Conservation (phyloP, 2,888 invertebrate species). For the Lissonota sp. region DNA sequence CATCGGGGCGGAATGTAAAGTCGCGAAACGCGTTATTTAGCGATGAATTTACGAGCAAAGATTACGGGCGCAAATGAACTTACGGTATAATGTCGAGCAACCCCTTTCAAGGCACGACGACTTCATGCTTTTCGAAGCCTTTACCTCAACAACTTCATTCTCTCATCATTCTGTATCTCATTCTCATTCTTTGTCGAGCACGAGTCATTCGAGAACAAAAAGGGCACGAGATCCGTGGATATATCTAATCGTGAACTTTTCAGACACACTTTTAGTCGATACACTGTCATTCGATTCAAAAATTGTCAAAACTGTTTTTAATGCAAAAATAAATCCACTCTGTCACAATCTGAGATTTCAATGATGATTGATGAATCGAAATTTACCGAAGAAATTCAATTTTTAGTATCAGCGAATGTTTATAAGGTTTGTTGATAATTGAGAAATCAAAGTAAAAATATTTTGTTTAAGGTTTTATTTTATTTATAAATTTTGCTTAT, state of each 20-base stretch:
- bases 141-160: conserved; percentile 25
- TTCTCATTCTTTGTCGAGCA: background rate
- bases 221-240: background rate
- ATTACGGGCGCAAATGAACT: conserved; percentile 72
- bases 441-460: no score
- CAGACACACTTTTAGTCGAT: background rate
- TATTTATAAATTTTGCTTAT: no score
- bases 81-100: conserved; percentile 52
- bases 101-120: conserved; percentile 28
- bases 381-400: no score
- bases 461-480: no score
- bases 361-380: no score
- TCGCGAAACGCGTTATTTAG: conserved; percentile 73
- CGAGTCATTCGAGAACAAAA: background rate
- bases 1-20: conserved; percentile 57
- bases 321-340: no score
- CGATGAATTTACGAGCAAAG: conserved; percentile 77
- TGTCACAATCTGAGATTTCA: no score
- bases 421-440: no score
- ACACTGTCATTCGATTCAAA: no score
- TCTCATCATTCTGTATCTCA: conserved; percentile 4
- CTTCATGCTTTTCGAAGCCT: conserved; percentile 35
- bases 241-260: background rate
- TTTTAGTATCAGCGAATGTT: no score
- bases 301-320: no score